Conservation (phyloP, 2,113 vertebrate genomes). For the Salvelinus alpinus region DNA sequence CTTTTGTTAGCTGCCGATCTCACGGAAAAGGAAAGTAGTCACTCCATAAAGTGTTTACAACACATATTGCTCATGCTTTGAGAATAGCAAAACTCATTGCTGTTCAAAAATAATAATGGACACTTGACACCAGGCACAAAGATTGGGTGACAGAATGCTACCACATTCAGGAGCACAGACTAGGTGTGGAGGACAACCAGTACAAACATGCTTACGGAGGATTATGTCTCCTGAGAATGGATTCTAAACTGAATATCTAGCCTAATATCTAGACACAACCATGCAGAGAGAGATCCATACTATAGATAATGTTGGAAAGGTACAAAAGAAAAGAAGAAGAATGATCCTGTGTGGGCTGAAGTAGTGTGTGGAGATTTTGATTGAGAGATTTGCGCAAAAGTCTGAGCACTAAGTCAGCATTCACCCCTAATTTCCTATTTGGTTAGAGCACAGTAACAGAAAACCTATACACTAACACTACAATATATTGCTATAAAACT, state of each 20-base stretch:
- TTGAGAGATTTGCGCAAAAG: not conserved
- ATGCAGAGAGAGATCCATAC: constrained; percentile 61
- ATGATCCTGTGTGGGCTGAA: constrained; percentile 6
- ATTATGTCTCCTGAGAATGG: constrained; percentile 32
- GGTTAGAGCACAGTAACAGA: not conserved
- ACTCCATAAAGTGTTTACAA: constrained; percentile 21
- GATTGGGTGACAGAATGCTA: constrained; percentile 36
- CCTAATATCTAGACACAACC: constrained; percentile 26
- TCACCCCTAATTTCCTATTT: not conserved
- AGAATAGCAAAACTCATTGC: constrained; percentile 37
- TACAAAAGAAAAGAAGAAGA: constrained; percentile 24
- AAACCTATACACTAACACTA: not conserved
- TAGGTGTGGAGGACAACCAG: constrained; percentile 51
- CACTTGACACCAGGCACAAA: constrained; percentile 43
- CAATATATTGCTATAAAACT: not conserved
- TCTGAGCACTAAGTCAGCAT: not conserved
- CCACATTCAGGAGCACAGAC: constrained; percentile 28
- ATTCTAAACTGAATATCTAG: constrained; percentile 35
- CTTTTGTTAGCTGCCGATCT: constrained; percentile 42
- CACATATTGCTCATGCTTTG: constrained; percentile 69
- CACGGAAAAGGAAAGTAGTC: constrained; percentile 32
- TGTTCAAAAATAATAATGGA: not conserved
- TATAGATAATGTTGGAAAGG: constrained; percentile 21
- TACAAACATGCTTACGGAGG: constrained; percentile 52
- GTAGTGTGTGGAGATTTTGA: too few relatives aligned